These are phyloP conservation scores for Lasioglossum villosulum DNA, from an alignment of 2,888 invertebrate genomes.

Conservation along the genomic window DNA sequence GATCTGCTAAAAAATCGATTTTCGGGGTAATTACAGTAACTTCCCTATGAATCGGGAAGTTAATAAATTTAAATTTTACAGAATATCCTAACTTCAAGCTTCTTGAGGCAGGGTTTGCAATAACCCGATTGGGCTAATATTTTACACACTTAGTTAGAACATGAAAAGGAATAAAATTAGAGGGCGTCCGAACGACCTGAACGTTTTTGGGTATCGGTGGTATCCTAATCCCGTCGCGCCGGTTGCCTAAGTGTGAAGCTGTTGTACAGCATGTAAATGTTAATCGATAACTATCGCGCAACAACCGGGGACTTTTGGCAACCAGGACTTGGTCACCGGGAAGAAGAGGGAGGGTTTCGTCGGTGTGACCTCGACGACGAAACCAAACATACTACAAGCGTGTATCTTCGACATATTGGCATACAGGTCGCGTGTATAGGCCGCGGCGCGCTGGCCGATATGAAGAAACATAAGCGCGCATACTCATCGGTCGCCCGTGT, in stretches of 20 bases:
- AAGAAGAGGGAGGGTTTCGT: constrained; percentile 8
- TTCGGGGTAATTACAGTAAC: too few relatives aligned
- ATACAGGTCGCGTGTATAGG: constrained; percentile 71
- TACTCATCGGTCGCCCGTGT: constrained; percentile 42
- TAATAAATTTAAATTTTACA: too few relatives aligned
- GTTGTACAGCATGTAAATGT: constrained; percentile 33
- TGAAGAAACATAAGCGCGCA: constrained; percentile 75
- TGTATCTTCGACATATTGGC: constrained; percentile 63
- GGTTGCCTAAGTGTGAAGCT: constrained; percentile 7
- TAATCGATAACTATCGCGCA: constrained; percentile 52
- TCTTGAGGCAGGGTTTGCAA: too few relatives aligned
- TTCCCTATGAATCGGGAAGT: too few relatives aligned
- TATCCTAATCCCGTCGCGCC: neutral
- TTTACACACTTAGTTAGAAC: too few relatives aligned
- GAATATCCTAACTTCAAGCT: too few relatives aligned
- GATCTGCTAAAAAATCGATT: too few relatives aligned
- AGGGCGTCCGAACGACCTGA: too few relatives aligned
- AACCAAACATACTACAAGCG: neutral
- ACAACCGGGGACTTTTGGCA: constrained; percentile 40
- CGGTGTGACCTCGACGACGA: constrained; percentile 59
- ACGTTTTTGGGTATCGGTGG: neutral
- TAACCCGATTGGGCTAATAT: too few relatives aligned
- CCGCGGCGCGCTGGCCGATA: constrained; percentile 57
- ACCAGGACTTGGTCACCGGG: neutral
- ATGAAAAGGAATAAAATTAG: too few relatives aligned